These are phyloP conservation scores for Typhlomys cinereus DNA, from an alignment of 2,113 vertebrate species.

Conservation along the genomic window DNA sequence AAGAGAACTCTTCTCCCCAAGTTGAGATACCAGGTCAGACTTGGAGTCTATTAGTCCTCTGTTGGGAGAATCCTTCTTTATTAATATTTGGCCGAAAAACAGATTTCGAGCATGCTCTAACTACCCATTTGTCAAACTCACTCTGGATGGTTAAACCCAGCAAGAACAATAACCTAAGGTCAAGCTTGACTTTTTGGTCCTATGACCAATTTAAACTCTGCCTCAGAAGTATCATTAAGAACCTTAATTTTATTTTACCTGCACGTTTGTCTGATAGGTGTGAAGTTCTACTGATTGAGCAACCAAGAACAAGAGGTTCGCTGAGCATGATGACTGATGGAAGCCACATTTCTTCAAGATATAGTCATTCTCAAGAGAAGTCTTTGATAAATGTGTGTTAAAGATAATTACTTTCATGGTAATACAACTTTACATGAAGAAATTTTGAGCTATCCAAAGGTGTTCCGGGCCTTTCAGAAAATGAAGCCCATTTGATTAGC, in stretches of 20 bases:
- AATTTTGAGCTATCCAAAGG: slow-evolving; percentile 27
- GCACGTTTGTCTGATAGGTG: not conserved
- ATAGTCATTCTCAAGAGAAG: not conserved
- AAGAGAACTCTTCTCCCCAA: not conserved
- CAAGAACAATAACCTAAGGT: not conserved
- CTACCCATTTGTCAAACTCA: slow-evolving; percentile 15
- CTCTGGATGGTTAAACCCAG: not conserved
- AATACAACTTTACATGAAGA: not conserved
- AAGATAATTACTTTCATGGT: slow-evolving; percentile 28
- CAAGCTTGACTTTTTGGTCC: not conserved
- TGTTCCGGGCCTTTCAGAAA: slow-evolving; percentile 49
- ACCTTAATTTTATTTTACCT: slow-evolving; percentile 13
- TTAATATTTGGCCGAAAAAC: slow-evolving; percentile 10
- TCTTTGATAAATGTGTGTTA: slow-evolving; percentile 15
- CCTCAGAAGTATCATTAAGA: not conserved
- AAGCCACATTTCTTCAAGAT: slow-evolving; percentile 33
- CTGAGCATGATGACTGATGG: not conserved
- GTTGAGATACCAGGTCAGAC: not conserved
- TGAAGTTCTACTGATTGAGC: slow-evolving; percentile 5
- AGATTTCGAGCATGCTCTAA: not conserved
- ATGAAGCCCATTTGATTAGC: slow-evolving; percentile 58
- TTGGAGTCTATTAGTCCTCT: not conserved
- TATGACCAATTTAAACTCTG: not conserved
- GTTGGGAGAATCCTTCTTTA: not conserved
- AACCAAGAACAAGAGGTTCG: slow-evolving; percentile 12